phyloP scores from a whole-genome alignment of 1,140 invertebrate species.

The Drosophila ohnishii region DNA sequence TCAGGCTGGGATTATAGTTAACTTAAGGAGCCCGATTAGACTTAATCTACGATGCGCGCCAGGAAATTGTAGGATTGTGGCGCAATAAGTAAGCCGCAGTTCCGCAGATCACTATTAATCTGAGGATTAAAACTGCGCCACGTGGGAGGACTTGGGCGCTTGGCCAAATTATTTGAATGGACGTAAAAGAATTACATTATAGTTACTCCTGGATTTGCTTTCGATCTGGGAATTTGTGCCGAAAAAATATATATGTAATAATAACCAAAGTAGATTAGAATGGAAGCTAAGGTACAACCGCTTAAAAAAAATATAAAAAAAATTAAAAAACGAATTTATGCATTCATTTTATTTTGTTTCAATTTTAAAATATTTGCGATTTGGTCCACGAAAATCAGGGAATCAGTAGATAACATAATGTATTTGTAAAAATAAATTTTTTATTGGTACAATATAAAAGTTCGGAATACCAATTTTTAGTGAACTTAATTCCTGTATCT shows the following conservation, averaged over 20 bases:
- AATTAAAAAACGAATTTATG: neutral
- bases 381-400: too few relatives aligned
- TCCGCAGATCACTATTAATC: slow-evolving; percentile 61
- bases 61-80: slow-evolving; percentile 52
- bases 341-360: neutral
- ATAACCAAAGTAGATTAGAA: neutral
- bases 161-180: neutral
- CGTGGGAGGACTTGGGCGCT: slow-evolving; percentile 6
- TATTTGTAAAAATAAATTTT: neutral
- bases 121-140: slow-evolving; percentile 44
- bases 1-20: slow-evolving; percentile 72
- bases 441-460: neutral
- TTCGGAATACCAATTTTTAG: neutral
- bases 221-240: neutral
- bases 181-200: neutral
- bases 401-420: too few relatives aligned
- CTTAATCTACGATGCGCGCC: slow-evolving; percentile 52
- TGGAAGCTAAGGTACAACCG: neutral
- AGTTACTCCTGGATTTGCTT: neutral
- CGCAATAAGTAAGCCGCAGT: slow-evolving; percentile 63
- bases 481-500: neutral
- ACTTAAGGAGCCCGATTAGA: slow-evolving; percentile 66
- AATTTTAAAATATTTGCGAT: too few relatives aligned
- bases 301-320: neutral
- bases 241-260: neutral